These are phyloP conservation scores for Takifugu rubripes DNA, from an alignment of 2,797 vertebrate genomes.

Conservation along the genomic window DNA sequence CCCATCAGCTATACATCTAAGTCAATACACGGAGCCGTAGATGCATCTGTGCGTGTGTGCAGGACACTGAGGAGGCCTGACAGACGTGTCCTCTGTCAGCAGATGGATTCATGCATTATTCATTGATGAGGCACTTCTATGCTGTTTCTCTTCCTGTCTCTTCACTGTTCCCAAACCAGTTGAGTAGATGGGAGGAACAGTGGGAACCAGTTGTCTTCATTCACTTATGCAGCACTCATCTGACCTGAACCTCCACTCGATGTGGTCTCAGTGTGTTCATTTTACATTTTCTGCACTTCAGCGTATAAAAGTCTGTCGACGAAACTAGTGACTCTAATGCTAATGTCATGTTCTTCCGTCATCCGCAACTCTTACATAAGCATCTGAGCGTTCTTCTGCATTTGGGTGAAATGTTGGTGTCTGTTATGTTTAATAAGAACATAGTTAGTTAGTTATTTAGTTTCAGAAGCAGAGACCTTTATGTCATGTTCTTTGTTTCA, in stretches of 20 bases:
- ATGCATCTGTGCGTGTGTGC: conserved; percentile 24
- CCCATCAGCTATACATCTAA: conserved; percentile 37
- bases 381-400: no score
- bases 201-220: conserved; percentile 17
- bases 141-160: conserved; percentile 73
- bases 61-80: conserved; percentile 68
- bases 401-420: no score
- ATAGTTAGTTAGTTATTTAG: no score
- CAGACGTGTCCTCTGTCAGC: conserved; percentile 75
- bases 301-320: no score
- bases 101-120: conserved; percentile 81
- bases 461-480: no score
- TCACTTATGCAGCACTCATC: conserved; percentile 28
- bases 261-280: background rate
- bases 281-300: no score
- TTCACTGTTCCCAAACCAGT: conserved; percentile 56
- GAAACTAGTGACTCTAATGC: no score
- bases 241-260: background rate
- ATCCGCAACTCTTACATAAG: no score
- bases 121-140: conserved; percentile 71
- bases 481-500: no score
- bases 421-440: no score
- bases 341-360: no score
- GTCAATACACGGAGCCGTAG: conserved; percentile 27
- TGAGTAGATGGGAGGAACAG: conserved; percentile 28